phyloP scores from a whole-genome alignment of 64 coral and sea anemone genomes.

The Catalaphyllia jardinei region DNA sequence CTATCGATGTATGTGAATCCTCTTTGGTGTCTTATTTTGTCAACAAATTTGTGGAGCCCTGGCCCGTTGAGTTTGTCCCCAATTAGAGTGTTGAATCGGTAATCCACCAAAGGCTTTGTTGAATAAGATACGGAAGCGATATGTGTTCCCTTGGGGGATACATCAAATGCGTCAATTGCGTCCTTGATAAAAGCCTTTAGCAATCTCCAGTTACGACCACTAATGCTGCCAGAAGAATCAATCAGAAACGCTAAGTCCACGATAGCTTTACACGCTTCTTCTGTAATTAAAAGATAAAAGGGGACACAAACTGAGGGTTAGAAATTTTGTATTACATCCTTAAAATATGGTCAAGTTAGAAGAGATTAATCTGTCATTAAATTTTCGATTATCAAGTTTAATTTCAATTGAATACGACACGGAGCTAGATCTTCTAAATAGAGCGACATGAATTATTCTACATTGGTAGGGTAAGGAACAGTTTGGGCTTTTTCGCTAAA shows the following conservation, averaged over 20 bases:
- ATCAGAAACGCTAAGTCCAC: slow-evolving; percentile 74
- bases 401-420: too few species aligned
- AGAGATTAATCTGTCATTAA: too few species aligned
- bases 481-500: too few species aligned
- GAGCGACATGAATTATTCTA: too few species aligned
- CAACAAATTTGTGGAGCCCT: slow-evolving; percentile 51
- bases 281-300: not conserved
- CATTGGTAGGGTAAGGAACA: too few species aligned
- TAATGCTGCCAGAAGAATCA: slow-evolving; percentile 88
- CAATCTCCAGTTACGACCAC: slow-evolving; percentile 58
- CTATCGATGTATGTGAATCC: slow-evolving; percentile 79
- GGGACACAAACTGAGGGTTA: too few species aligned
- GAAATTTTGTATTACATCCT: too few species aligned
- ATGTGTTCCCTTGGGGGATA: slow-evolving; percentile 71
- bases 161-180: slow-evolving; percentile 47
- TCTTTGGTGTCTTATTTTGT: slow-evolving; percentile 46
- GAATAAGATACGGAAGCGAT: slow-evolving; percentile 69
- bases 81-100: slow-evolving; percentile 72
- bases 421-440: too few species aligned
- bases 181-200: slow-evolving; percentile 48
- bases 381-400: too few species aligned
- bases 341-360: too few species aligned
- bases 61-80: slow-evolving; percentile 47
- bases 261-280: slow-evolving; percentile 30
- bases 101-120: slow-evolving; percentile 40